Conservation (phyloP, 2,113 vertebrate genomes). For the Strigops habroptila region DNA sequence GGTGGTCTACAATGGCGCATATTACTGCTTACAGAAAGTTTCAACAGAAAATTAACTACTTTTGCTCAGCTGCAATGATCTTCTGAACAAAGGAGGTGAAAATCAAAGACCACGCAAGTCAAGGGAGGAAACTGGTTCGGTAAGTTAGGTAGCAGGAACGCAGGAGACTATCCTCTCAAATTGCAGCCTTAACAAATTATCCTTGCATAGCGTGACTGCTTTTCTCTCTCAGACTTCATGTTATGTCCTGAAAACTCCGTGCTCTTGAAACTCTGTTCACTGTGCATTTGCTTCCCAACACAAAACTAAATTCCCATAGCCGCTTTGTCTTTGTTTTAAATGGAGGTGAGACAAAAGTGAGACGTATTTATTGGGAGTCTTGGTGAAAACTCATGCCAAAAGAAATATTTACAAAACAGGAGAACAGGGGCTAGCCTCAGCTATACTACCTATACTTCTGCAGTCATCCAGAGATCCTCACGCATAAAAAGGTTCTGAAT, state of each 20-base stretch:
- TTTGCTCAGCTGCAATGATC: neutral
- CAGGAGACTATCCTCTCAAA: neutral
- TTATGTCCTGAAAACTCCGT: neutral
- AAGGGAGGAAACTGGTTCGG: neutral
- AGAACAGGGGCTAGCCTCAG: neutral
- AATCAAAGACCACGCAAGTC: neutral
- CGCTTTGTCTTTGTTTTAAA: constrained; percentile 9
- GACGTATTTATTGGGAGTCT: neutral
- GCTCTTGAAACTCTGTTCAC: neutral
- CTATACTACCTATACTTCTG: neutral
- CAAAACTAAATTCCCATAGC: neutral
- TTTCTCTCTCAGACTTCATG: neutral
- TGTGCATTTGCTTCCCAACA: neutral
- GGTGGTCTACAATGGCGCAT: neutral
- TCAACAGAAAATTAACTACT: neutral
- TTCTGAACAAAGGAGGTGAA: neutral
- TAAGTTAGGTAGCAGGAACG: neutral
- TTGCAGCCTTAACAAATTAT: constrained; percentile 16
- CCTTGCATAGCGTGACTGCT: neutral
- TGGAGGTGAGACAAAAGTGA: neutral
- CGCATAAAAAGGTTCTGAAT: neutral
- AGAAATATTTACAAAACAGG: neutral
- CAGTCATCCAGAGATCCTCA: neutral
- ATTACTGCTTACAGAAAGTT: neutral
- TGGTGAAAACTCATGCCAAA: neutral